These are phyloP conservation scores for Drosophila teissieri DNA, from an alignment of 1,140 invertebrate species.

Conservation along the genomic window DNA sequence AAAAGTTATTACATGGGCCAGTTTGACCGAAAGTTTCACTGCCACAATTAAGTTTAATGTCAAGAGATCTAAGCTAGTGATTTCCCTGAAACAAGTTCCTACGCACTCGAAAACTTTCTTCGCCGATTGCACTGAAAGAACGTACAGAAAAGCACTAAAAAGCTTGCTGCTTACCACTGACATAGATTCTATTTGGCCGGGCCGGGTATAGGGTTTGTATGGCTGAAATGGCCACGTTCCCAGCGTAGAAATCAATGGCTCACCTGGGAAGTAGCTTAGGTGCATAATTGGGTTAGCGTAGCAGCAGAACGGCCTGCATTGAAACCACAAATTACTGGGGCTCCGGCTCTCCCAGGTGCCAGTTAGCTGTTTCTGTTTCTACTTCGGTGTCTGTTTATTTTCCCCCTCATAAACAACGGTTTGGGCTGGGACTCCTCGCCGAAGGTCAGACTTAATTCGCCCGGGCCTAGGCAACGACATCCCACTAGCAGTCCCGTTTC, in stretches of 20 bases:
- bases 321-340: slow-evolving; percentile 19
- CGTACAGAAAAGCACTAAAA: slow-evolving; percentile 26
- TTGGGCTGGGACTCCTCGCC: slow-evolving; percentile 25
- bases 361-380: slow-evolving; percentile 46
- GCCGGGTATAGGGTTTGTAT: background rate
- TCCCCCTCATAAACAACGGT: slow-evolving; percentile 59
- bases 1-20: slow-evolving; percentile 36
- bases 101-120: slow-evolving; percentile 59
- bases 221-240: slow-evolving; percentile 42
- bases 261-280: slow-evolving; percentile 29
- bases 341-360: slow-evolving; percentile 42
- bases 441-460: slow-evolving; percentile 68
- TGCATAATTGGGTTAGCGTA: slow-evolving; percentile 58
- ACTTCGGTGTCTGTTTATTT: slow-evolving; percentile 6
- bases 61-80: slow-evolving; percentile 55
- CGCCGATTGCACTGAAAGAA: slow-evolving; percentile 33
- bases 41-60: slow-evolving; percentile 53
- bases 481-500: slow-evolving; percentile 59
- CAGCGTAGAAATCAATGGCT: slow-evolving; percentile 39
- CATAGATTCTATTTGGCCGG: slow-evolving; percentile 40
- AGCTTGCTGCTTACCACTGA: slow-evolving; percentile 21
- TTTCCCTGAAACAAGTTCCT: slow-evolving; percentile 60
- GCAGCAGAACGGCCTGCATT: slow-evolving; percentile 20
- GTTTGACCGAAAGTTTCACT: slow-evolving; percentile 57
- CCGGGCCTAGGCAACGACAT: slow-evolving; percentile 44